Base-by-base conservation (phyloP, 2,888 invertebrate genomes). In the Rhagonycha lutea region DNA sequence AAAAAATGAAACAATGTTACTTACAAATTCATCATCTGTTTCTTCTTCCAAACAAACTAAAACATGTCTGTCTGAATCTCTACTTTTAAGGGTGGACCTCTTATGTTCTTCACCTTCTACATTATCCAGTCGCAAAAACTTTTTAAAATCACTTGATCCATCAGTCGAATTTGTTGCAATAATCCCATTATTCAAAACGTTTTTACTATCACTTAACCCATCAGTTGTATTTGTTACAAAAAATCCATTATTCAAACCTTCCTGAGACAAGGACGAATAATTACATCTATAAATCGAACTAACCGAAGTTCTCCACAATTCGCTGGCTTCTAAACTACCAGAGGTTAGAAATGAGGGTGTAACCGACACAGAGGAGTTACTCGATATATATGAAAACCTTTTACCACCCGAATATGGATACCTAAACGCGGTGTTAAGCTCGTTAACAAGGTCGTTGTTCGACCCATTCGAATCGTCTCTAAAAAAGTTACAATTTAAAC, bases 401-500 rank as follows among this genome's bases (percentile, higher is more conserved):
- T 68, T 23, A 14, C 12, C 23, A 18, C 24, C 11, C 14, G 69
- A 62, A 24, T 61, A 12, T 11, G 68, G 68, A n/a, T 32, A 14
- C 24, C 72, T 26, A 26, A 72, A 70, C 4, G 76, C 76, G 9
- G 32, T 70, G 32, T 73, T 70, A n/a, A 73, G 62, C 4, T 61
- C n/a, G n/a, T n/a, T n/a, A n/a, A n/a, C n/a, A n/a, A n/a, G 72
- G 14, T 24, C 24, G 18, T 14, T 24, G 14, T 24, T 26, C 28
- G 10, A 14, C n/a, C 12, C 12, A 14, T 18, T 69, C 11, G 29
- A 18, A 14, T 23, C 8, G 3, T 68, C 24, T 61, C 14, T 32
- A 8, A 65, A 61, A 4, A 77, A 69, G 12, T 74, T 69, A 11
- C 69, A 28, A 71, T 80, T 77, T 60, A 80, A 26, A 23, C 14